phyloP scores from a whole-genome alignment of 2,888 invertebrate genomes.

The Molorchus minor region DNA sequence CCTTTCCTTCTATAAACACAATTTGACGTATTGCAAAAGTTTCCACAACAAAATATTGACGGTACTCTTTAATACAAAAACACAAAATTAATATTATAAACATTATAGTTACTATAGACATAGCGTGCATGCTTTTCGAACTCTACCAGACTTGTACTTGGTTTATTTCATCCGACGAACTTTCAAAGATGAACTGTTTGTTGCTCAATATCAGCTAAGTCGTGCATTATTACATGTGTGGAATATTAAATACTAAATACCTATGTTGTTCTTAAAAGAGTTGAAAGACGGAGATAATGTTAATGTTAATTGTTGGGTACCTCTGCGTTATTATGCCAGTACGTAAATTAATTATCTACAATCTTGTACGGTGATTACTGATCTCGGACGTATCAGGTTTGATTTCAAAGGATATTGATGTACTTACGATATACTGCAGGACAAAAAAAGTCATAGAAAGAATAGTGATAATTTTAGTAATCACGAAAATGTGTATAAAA shows the following conservation, averaged over 20 bases:
- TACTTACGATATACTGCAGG: not conserved
- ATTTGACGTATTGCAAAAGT: no score
- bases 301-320: slow-evolving; percentile 19
- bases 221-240: not conserved
- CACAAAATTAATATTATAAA: no score
- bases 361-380: slow-evolving; percentile 2
- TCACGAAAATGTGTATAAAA: no score
- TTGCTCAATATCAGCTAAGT: slow-evolving; percentile 16
- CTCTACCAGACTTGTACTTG: no score
- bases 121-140: no score
- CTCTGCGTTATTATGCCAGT: slow-evolving; percentile 6
- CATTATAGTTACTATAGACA: no score
- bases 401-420: slow-evolving; percentile 3
- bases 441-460: no score
- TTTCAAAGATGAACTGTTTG: not conserved
- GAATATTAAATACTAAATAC: slow-evolving; percentile 14
- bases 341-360: slow-evolving; percentile 21
- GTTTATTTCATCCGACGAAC: not conserved
- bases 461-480: no score
- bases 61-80: no score
- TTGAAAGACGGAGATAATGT: slow-evolving; percentile 9
- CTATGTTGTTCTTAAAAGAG: not conserved
- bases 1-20: no score
- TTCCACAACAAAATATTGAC: no score
- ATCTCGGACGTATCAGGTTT: not conserved